Base-by-base conservation (phyloP, 2,888 invertebrate genomes). In the Patella ulyssiponensis region DNA sequence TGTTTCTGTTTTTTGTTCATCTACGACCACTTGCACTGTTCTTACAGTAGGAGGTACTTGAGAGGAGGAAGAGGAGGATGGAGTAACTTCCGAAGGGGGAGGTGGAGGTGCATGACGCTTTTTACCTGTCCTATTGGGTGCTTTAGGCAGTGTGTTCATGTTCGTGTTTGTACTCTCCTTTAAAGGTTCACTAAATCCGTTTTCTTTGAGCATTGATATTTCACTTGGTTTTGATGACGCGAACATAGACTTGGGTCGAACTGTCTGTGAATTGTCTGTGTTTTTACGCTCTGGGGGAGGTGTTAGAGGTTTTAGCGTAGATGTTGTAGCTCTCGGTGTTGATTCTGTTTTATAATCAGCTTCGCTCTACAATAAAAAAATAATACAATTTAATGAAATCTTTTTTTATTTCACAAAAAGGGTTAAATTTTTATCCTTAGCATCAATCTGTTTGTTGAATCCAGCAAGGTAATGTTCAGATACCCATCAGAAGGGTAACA, bases 31-130 rank as follows among this genome's bases (percentile, higher is more conserved):
- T 77, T 83, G 84, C 17, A 84, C 81, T 69, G 80, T 83, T 77
- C 81, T 81, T 69, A 81, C 80, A 11, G 70, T 70, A 20, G 83
- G 79, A 71, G 73, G 80, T 75, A 83, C 83, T 9, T 44, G 44
- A 44, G 44, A 44, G 9, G 44, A 44, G 44, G 44, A 44, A 9
- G 44, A 44, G 4, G 33, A 3, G 23, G 64, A n/a, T 64, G 64
- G 64, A 3, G 20, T 64, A 64, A 23, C 20, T 9, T 83, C 83
- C 70, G 80, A 75, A 56, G 83, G 81, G 9, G 90, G 87, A 4
- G 90, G 90, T 1, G 89, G 89, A 91, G 86, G 94, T 87, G 88
- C 92, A 70, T 80, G 88, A 71, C 87, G 84, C 81, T 88, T 89
- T 83, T 89, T 89, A 58, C 84, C 81, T 82, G 86, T 83, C 14